These are phyloP conservation scores for Limnephilus marmoratus DNA, from an alignment of 2,888 invertebrate species.

Conservation along the genomic window DNA sequence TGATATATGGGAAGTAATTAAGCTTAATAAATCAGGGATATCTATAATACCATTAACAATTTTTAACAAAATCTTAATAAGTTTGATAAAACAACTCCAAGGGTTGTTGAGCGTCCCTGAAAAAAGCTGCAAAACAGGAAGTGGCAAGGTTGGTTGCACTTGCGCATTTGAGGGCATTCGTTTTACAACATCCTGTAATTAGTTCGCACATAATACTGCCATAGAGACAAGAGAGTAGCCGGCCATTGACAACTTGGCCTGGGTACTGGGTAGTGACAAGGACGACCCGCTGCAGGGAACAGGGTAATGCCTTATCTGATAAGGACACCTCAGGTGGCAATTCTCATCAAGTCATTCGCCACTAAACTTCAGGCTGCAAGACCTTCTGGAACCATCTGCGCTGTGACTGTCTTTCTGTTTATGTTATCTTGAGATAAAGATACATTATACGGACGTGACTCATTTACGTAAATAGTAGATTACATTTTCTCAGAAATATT, in stretches of 20 bases:
- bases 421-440: background rate
- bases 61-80: no score
- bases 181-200: constrained; percentile 48
- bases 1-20: no score
- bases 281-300: background rate
- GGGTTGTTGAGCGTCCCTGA: background rate
- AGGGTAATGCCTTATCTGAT: constrained; percentile 7
- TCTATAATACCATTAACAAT: no score
- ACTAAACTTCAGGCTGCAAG: background rate
- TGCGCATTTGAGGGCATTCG: background rate
- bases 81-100: no score
- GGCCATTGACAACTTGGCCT: background rate
- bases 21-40: no score
- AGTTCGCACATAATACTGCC: constrained; percentile 22
- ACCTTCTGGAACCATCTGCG: constrained; percentile 11
- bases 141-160: background rate
- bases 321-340: constrained; percentile 32
- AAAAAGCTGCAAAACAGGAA: background rate
- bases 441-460: background rate
- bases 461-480: background rate
- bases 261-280: no score
- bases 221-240: constrained; percentile 8
- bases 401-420: background rate
- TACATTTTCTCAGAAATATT: background rate
- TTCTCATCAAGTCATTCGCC: background rate